Conservation (phyloP, 2,888 invertebrate species). For the Drosophila acutilabella region DNA sequence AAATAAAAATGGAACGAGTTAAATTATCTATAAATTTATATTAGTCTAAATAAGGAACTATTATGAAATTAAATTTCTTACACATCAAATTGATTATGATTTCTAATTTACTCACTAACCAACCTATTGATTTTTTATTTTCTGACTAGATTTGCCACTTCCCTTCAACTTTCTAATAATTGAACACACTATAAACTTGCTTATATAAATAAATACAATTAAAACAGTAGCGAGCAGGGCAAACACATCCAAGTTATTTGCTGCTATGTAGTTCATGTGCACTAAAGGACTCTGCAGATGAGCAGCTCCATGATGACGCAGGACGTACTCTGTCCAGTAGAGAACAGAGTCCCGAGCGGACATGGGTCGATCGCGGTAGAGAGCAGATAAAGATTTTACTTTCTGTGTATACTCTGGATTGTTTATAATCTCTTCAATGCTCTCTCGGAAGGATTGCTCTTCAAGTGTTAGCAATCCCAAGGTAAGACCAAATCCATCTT, state of each 20-base stretch:
- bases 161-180: constrained; percentile 13
- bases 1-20: not conserved
- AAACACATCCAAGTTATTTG: constrained; percentile 86
- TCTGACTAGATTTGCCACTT: constrained; percentile 3
- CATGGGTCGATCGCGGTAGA: constrained; percentile 87
- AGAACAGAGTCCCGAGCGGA: constrained; percentile 86
- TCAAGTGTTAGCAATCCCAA: constrained; percentile 62
- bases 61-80: not conserved
- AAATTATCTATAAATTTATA: not conserved
- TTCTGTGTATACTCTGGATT: constrained; percentile 69
- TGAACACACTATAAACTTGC: not conserved
- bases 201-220: not conserved
- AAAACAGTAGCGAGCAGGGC: constrained; percentile 41
- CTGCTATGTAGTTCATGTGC: constrained; percentile 85
- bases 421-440: constrained; percentile 65
- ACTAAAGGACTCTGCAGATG: constrained; percentile 86
- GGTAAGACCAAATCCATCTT: constrained; percentile 71
- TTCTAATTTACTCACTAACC: not conserved
- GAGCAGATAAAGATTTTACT: constrained; percentile 84
- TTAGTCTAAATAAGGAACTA: not conserved
- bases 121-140: constrained; percentile 8
- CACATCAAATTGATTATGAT: not conserved
- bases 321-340: constrained; percentile 87
- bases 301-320: constrained; percentile 86
- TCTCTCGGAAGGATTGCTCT: constrained; percentile 50